Base-by-base conservation (phyloP, 2,113 vertebrate species). In the Oreochromis spilurus region DNA sequence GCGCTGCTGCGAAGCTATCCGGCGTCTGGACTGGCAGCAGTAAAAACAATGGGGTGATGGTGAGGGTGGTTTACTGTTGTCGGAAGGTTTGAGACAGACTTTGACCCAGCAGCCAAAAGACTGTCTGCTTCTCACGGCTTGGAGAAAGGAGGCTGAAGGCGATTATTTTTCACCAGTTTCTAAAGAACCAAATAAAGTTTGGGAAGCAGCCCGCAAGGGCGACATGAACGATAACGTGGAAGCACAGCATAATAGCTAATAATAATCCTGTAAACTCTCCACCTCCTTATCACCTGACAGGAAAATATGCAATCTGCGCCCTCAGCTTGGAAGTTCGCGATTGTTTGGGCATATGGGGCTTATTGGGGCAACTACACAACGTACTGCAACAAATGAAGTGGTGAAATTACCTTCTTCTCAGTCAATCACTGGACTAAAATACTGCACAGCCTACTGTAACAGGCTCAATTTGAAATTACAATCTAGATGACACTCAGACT, bases 101-200 rank as follows among this genome's bases (percentile, higher is more conserved):
- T 89, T 91, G 93, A 94, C 89, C 92, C 82, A 86, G 65, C 84
- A 83, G 87, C 83, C 89, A 78, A 72, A 86, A 87, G 83, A 91
- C 85, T 86, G 91, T 93, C 94, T 93, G 92, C 86, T 95, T 95
- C 94, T 93, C 94, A 93, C 93, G 90, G 86, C 79, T 53, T 52
- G 29, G 1, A 17, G 19, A 52, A 50, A 52, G 16, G 31, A 50
- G 17, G 7, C 43, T 13, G 14, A 50, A n/a, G 70, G 48, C 26
- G 26, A 19, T 50, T 77, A 77, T 77, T 77, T 75, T 62, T 62
- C 31, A 36, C 5, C 43, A 31, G 24, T 52, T 50, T 50, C 24
- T 12, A 50, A 31, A 48, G 26, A 77, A n/a, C 16, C 26, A 77
- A n/a, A 52, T 13, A 77, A 77, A 50, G 26, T 77, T 50, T 31